Conservation (phyloP, 2,888 invertebrate genomes). For the Sarcophaga caerulescens region DNA sequence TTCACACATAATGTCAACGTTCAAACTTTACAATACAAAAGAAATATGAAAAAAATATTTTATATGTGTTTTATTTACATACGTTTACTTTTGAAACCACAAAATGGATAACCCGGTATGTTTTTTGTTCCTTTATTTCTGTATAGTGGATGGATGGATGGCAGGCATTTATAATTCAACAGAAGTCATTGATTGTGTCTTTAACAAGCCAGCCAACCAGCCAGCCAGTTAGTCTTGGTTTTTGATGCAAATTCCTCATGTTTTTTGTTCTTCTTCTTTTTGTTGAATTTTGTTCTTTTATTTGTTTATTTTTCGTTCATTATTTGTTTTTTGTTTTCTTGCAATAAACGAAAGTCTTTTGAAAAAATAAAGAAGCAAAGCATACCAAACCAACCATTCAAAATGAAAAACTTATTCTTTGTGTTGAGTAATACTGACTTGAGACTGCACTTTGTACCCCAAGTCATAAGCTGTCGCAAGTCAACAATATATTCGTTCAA, state of each 20-base stretch:
- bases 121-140: not conserved
- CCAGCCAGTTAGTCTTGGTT: not conserved
- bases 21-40: too few species aligned
- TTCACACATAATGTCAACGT: too few species aligned
- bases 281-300: not conserved
- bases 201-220: not conserved
- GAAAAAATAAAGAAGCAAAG: too few species aligned
- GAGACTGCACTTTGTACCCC: not conserved
- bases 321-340: not conserved
- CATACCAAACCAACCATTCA: not conserved
- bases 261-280: not conserved
- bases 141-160: too few species aligned
- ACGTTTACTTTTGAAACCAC: too few species aligned
- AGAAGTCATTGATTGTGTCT: not conserved
- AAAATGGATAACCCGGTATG: too few species aligned
- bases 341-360: not conserved
- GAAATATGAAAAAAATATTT: too few species aligned
- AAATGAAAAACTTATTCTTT: not conserved
- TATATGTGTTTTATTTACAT: too few species aligned
- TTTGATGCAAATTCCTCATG: not conserved
- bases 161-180: not conserved
- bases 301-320: not conserved
- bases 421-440: not conserved
- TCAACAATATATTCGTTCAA: not conserved
- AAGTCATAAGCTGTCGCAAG: not conserved